Evolutionary conservation across 92 coral and sea anemone species (phyloP).

Genomic region (Palythoa caribaeorum): DNA sequence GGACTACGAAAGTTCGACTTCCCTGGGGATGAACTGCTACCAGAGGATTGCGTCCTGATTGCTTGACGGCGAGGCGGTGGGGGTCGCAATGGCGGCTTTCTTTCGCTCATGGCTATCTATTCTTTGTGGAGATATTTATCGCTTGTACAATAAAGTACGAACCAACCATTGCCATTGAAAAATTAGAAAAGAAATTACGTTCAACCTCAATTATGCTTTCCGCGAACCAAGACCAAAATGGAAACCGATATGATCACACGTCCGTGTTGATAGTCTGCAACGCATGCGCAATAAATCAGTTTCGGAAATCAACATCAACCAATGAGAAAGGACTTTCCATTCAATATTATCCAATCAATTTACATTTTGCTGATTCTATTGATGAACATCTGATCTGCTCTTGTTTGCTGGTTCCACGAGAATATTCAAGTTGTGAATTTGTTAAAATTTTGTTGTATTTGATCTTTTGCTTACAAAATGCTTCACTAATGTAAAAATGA

Average conservation of each 20-base stretch:
- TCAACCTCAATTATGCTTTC: slow-evolving; percentile 27
- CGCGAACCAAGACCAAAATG: slow-evolving; percentile 29
- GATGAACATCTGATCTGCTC: slow-evolving; percentile 31
- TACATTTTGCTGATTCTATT: slow-evolving; percentile 48
- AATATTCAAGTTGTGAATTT: slow-evolving; percentile 35
- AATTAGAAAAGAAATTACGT: slow-evolving; percentile 14
- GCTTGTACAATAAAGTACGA: slow-evolving; percentile 43
- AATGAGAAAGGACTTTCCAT: background rate
- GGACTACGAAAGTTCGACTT: slow-evolving; percentile 70
- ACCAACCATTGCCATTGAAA: slow-evolving; percentile 59
- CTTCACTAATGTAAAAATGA: slow-evolving; percentile 25
- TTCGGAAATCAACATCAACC: slow-evolving; percentile 24
- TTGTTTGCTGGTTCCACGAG: slow-evolving; percentile 37
- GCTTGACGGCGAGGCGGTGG: slow-evolving; percentile 82
- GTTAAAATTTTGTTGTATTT: slow-evolving; percentile 8
- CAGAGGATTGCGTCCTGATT: slow-evolving; percentile 59
- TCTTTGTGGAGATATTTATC: slow-evolving; percentile 31
- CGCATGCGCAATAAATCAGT: slow-evolving; percentile 44
- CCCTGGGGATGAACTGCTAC: slow-evolving; percentile 56
- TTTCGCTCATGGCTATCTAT: slow-evolving; percentile 72
- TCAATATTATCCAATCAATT: slow-evolving; percentile 56
- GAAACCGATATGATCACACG: slow-evolving; percentile 32
- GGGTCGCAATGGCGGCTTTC: slow-evolving; percentile 94
- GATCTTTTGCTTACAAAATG: slow-evolving; percentile 6
- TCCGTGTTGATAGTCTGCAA: slow-evolving; percentile 19